Conservation (phyloP, 1,140 invertebrate species). For the Nasonia vitripennis region DNA sequence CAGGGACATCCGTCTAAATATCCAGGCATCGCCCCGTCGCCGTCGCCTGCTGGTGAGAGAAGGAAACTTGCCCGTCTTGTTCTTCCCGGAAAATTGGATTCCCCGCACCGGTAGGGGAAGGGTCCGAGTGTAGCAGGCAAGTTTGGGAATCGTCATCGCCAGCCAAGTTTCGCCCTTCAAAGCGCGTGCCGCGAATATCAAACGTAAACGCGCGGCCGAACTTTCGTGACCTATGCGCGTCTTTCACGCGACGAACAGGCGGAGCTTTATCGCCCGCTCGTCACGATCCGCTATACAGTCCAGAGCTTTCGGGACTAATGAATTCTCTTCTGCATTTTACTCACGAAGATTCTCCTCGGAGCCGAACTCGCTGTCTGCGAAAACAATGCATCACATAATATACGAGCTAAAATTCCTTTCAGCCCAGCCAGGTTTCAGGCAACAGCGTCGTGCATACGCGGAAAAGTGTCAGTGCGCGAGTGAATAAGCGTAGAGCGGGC, state of each 20-base stretch:
- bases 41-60: not conserved
- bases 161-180: not conserved
- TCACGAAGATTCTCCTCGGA: not conserved
- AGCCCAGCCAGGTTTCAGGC: too few species aligned
- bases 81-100: constrained; percentile 49
- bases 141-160: constrained; percentile 46
- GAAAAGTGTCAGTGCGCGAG: not conserved
- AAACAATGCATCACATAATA: too few species aligned
- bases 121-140: constrained; percentile 10
- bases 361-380: too few species aligned
- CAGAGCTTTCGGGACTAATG: constrained; percentile 13
- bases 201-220: constrained; percentile 23
- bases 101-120: not conserved
- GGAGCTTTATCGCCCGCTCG: constrained; percentile 11
- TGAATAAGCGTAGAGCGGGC: not conserved
- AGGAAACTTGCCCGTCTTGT: not conserved
- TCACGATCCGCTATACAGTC: not conserved
- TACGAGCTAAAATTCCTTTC: too few species aligned
- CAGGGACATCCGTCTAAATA: not conserved
- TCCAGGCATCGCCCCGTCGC: not conserved
- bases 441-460: too few species aligned
- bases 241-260: not conserved
- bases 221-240: not conserved
- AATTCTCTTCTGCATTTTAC: constrained; percentile 11
- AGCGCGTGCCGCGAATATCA: constrained; percentile 38